phyloP scores from a whole-genome alignment of 1,140 invertebrate genomes.

The Coelopa frigida region DNA sequence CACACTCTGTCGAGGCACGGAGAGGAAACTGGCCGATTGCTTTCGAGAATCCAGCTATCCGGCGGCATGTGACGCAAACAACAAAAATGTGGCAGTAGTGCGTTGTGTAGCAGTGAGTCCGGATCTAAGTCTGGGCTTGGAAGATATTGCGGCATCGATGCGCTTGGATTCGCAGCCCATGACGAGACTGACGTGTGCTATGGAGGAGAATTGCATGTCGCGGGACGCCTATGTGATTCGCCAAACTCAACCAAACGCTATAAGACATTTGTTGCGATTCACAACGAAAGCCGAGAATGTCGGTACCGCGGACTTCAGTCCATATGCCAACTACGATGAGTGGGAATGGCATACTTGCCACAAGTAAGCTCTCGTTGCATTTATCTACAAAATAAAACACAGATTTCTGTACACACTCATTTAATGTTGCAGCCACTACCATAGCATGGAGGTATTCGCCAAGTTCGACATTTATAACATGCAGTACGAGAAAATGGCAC shows the following conservation, averaged over 20 bases:
- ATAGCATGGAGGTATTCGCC: slow-evolving; percentile 96
- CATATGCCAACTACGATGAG: slow-evolving; percentile 76
- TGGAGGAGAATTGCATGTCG: slow-evolving; percentile 92
- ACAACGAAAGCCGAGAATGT: slow-evolving; percentile 75
- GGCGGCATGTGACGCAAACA: slow-evolving; percentile 43
- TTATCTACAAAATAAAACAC: background rate
- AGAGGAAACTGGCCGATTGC: slow-evolving; percentile 62
- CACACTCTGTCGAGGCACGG: slow-evolving; percentile 68
- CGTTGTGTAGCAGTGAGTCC: slow-evolving; percentile 64
- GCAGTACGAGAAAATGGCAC: slow-evolving; percentile 69
- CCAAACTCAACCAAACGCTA: slow-evolving; percentile 21
- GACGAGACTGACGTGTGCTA: slow-evolving; percentile 81
- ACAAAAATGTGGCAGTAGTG: slow-evolving; percentile 65
- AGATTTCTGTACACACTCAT: background rate
- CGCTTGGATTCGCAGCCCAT: slow-evolving; percentile 81
- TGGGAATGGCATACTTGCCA: slow-evolving; percentile 98
- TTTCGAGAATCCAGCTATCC: slow-evolving; percentile 49
- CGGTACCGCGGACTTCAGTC: slow-evolving; percentile 84
- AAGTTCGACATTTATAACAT: slow-evolving; percentile 83
- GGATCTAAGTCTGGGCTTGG: slow-evolving; percentile 75
- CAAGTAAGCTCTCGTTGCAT: slow-evolving; percentile 56
- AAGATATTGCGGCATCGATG: slow-evolving; percentile 68
- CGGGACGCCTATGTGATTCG: slow-evolving; percentile 72
- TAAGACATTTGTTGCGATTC: slow-evolving; percentile 30
- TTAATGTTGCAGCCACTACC: slow-evolving; percentile 72